Evolutionary conservation across 37 sponge, comb jelly and placozoan species (phyloP), one percentile per base, ranked within the genome.

Genomic region (Beroe ovata): DNA sequence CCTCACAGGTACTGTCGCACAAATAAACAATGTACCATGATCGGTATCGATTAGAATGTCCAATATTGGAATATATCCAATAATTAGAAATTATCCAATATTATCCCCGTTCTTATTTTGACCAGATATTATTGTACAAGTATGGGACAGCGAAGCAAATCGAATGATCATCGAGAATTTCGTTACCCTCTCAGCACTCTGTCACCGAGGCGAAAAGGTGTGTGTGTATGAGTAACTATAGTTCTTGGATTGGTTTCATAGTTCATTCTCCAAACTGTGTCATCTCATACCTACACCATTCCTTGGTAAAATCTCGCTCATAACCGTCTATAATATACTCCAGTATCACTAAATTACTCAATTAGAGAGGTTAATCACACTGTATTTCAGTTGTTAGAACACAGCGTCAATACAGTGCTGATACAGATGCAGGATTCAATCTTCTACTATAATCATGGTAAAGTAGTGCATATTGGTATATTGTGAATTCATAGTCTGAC

Each of bases 121-220:
- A n/a, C n/a, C 84, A 77, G 84, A 77, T 19, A 11, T 77, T 25
- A 77, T 40, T 22, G 84, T 77, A 39, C 84, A 77, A 40, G 28
- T 77, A 33, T 77, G 84, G 84, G 54, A 77, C 47, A 21, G 36
- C 1, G 84, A 77, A 0, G 19, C 4, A 36, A 39, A 42, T 23
- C 1, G 1, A 11, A 30, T 77, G n/a, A 30, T 77, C 21, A 77
- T 77, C 29, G 84, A 77, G 54, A 30, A 77, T 20, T 77, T 42
- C 41, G 84, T 77, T 19, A 42, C 84, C 19, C 47, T 77, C 11
- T 77, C 84, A 1, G 84, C 84, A 0, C 11, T 77, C 1, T 42
- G 36, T 8, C 38, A 77, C 23, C 26, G 26, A 1, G 54, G 54
- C 23, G 54, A 77, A 14, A 39, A 77, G 84, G 84, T 77, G 23